A percentile compares a stretch with the other conserved stretches of the same genome.
These are phyloP conservation scores for Pseudolycoriella hygida DNA, from an alignment of 2,888 invertebrate genomes.

Conservation along the genomic window DNA sequence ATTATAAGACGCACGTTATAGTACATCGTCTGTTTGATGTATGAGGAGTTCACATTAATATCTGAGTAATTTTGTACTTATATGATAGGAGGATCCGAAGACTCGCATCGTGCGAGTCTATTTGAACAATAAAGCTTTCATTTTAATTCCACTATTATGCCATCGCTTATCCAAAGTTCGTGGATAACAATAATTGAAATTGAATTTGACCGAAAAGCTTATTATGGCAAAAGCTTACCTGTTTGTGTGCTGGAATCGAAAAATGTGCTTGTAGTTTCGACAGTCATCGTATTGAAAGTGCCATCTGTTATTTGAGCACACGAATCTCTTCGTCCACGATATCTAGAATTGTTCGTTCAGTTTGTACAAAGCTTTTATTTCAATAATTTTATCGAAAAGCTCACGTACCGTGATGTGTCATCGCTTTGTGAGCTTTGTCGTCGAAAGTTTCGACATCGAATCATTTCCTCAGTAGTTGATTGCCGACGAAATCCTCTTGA, in stretches of 20 bases:
- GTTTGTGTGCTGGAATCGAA: constrained; percentile 87
- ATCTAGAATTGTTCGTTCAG: constrained; percentile 15
- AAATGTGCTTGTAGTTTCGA: constrained; percentile 81
- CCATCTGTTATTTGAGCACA: constrained; percentile 83
- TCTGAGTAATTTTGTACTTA: too few species aligned
- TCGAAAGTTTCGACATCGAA: constrained; percentile 77
- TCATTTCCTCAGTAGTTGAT: constrained; percentile 86
- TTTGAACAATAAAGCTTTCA: too few species aligned
- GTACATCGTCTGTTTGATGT: too few species aligned
- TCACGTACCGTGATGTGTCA: constrained; percentile 43
- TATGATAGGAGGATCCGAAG: too few species aligned
- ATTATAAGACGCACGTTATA: too few species aligned
- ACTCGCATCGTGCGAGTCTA: too few species aligned
- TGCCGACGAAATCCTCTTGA: constrained; percentile 78
- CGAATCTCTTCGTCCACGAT: constrained; percentile 43
- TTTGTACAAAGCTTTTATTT: background rate
- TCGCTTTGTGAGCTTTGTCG: constrained; percentile 81
- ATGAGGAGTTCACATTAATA: too few species aligned
- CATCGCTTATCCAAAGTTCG: too few species aligned
- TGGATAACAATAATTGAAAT: too few species aligned
- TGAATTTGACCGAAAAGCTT: too few species aligned
- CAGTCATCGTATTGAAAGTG: constrained; percentile 82
- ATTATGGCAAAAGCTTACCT: constrained; percentile 43
- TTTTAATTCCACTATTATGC: too few species aligned
- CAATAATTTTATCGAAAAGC: too few species aligned